Base-by-base conservation (phyloP, 2,888 invertebrate species). In the Marasmarcha lunaedactyla region DNA sequence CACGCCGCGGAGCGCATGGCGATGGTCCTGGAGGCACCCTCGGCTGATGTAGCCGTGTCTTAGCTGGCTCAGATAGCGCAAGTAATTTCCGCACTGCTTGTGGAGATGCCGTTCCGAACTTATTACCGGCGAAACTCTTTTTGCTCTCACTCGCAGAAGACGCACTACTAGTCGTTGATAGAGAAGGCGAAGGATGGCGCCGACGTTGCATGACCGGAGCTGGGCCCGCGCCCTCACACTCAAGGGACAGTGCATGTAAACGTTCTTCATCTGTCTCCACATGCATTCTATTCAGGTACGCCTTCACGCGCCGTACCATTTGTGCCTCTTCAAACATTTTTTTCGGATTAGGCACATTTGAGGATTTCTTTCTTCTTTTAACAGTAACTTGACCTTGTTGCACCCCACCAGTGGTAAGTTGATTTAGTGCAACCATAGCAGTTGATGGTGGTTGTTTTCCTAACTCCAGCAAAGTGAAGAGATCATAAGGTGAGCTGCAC, bases 301-400 rank as follows among this genome's bases (percentile, higher is more conserved):
- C 94, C 69, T 98, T 97, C 3, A 98, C 98, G 41, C 97, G 87
- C 20, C 98, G 88, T 41, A 97, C 97, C 98, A 98, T 98, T 79
- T 98, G 96, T 20, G 98, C 97, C 84, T 98, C 97, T 72, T 98
- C 98, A 71, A 96, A 98, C 97, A 98, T 97, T 72, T 97, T 97
- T 78, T 97, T 97, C 38, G 95, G 94, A 76, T 98, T 97, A 1
- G 95, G 95, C 2, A 94, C 92, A 15, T 95, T 92, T 20, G 93
- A 88, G 0, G 95, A 92, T 65, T 95, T 93, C 73, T 95, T 95
- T 51, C 95, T 87, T 52, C 95, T 84, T 63, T 95, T 96, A 0
- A 95, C 94, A 1, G 95, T 95, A 0, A 94, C 92, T 57, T 92
- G 91, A 5, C 91, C 91, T 78, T 81, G 78, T 52, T 87, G 85